Evolutionary conservation across 2,797 vertebrate species (phyloP).

Genomic region (Muscicapa striata): DNA sequence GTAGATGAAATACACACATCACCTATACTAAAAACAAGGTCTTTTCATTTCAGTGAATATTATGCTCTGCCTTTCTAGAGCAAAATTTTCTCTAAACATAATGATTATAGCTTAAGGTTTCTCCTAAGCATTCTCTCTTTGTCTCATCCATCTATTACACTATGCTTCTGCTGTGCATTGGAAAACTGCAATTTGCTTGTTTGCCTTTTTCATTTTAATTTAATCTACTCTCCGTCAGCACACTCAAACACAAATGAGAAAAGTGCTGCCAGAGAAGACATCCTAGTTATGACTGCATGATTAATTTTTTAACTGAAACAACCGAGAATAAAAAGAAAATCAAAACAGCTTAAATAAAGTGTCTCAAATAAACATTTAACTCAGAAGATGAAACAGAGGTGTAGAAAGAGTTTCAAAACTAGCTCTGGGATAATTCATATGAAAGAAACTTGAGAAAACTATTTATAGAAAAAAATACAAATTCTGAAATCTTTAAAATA

Average conservation of each 20-base stretch:
- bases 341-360: constrained; percentile 63
- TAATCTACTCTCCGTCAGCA: neutral
- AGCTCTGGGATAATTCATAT: constrained; percentile 46
- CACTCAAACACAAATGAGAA: constrained; percentile 3
- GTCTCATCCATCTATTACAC: neutral
- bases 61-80: neutral
- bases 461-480: constrained; percentile 17
- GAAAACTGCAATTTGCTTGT: constrained; percentile 34
- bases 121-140: neutral
- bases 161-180: neutral
- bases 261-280: constrained; percentile 10
- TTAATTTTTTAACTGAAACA: constrained; percentile 55
- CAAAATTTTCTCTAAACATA: constrained; percentile 19
- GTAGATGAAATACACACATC: neutral
- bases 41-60: neutral
- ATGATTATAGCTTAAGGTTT: constrained; percentile 11
- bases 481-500: constrained; percentile 7
- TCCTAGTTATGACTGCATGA: constrained; percentile 18
- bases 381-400: constrained; percentile 25
- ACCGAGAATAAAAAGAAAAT: constrained; percentile 46
- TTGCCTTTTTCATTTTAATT: constrained; percentile 45
- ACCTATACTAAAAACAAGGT: neutral
- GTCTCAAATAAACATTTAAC: constrained; percentile 68
- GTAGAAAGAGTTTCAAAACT: constrained; percentile 3
- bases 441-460: constrained; percentile 15